Evolutionary conservation across 64 coral and sea anemone species (phyloP).

Genomic region (Montipora efflorescens): DNA sequence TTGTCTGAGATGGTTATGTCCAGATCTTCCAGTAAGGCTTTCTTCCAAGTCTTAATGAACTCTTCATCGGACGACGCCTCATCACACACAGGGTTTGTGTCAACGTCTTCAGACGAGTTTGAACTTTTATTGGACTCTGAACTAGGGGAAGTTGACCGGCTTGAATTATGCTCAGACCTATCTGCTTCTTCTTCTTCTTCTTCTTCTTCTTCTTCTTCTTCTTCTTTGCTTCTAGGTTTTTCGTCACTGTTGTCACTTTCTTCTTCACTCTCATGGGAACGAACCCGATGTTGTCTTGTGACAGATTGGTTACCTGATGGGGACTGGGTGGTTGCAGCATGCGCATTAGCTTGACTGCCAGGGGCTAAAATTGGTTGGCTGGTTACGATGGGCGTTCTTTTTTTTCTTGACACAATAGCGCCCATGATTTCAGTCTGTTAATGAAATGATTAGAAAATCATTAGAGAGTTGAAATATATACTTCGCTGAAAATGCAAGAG

Average conservation of each 20-base stretch:
- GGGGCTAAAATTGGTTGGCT: neutral
- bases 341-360: neutral
- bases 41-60: slow-evolving; percentile 1
- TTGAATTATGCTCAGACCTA: neutral
- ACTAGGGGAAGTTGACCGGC: neutral
- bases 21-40: slow-evolving; percentile 64
- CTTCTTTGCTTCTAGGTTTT: neutral
- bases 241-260: neutral
- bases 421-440: neutral
- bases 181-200: neutral
- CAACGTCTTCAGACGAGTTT: neutral
- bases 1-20: slow-evolving; percentile 69
- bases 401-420: slow-evolving; percentile 33
- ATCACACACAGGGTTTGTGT: neutral
- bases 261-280: slow-evolving; percentile 26
- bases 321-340: neutral
- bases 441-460: no score
- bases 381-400: neutral
- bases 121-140: neutral
- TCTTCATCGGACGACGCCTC: slow-evolving; percentile 37
- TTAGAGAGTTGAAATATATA: no score
- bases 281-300: neutral
- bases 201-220: neutral
- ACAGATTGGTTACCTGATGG: neutral
- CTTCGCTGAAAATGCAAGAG: no score